Conservation (phyloP, 2,113 vertebrate genomes). For the Lamprologus speciosus region DNA sequence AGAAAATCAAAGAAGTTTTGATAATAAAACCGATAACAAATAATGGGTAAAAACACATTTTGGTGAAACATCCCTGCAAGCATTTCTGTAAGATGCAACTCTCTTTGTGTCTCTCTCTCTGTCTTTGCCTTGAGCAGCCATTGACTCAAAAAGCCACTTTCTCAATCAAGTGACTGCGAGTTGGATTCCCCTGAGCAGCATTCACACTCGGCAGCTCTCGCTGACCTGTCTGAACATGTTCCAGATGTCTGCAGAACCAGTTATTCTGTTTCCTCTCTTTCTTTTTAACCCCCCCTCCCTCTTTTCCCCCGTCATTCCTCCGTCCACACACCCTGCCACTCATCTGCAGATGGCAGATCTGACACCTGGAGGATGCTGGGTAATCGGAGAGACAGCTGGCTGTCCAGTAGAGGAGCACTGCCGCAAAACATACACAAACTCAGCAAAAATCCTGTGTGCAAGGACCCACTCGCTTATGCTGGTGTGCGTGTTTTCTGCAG, state of each 20-base stretch:
- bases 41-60: not conserved
- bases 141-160: not conserved
- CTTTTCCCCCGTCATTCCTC: not conserved
- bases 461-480: not conserved
- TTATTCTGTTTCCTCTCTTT: slow-evolving; percentile 30
- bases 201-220: slow-evolving; percentile 5
- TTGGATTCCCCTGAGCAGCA: not conserved
- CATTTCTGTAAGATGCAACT: not conserved
- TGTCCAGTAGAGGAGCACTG: not conserved
- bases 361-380: slow-evolving; percentile 58
- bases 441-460: not conserved
- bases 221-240: slow-evolving; percentile 60
- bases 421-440: not conserved
- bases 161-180: not conserved
- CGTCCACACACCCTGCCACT: slow-evolving; percentile 22
- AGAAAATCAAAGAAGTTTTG: slow-evolving; percentile 38
- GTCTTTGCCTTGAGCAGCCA: not conserved
- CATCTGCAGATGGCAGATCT: slow-evolving; percentile 43
- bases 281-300: not conserved
- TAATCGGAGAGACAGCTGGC: slow-evolving; percentile 48
- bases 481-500: not conserved
- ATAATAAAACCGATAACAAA: slow-evolving; percentile 22
- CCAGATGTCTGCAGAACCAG: slow-evolving; percentile 58
- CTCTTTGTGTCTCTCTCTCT: not conserved
- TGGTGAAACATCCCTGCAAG: not conserved